Evolutionary conservation across 23 tunicate species (phyloP), one percentile per base, ranked within the genome.

Genomic region (Trididemnum clinides): DNA sequence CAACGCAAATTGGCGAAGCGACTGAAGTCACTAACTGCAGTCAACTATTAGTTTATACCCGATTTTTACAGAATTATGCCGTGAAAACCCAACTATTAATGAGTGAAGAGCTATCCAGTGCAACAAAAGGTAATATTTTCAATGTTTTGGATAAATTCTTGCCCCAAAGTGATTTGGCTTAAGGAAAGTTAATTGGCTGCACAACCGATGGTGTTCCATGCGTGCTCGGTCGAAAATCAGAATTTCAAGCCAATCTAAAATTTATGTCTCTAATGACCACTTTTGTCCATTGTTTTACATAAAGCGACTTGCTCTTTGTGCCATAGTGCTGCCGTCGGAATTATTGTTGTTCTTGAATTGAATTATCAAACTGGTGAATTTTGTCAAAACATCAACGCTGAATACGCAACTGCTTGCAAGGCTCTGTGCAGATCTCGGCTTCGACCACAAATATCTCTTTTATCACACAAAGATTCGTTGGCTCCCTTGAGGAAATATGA

Each of bases 221-320:
- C 71, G 20, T 64, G 71, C 71, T 71, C n/a, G 78, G 78, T 31
- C 49, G 78, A 71, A 71, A 28, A 6, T 71, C 78, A 28, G 78
- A 51, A 10, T 71, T 71, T 71, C 78, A 71, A 71, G 78, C 78
- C 10, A 51, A 7, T 71, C 54, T 30, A 18, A 71, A 71, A 71
- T 6, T 51, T 28, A 51, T 28, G n/a, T 71, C 78, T 25, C 78
- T 51, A 28, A 28, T 51, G 19, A 51, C 50, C 54, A 31, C 50
- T 28, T 28, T 28, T 71, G 54, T 71, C 29, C 78, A 71, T 30
- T 71, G 54, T 71, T 71, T n/a, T n/a, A n/a, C 78, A 27, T 71
- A 10, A 51, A 71, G 19, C 26, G 78, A 32, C 29, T 71, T 71
- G 78, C 78, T 71, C 54, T 71, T 71, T 71, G 78, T 51, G 50